Evolutionary conservation across 2,888 invertebrate species (phyloP).

Genomic region (Gryllus longicercus): DNA sequence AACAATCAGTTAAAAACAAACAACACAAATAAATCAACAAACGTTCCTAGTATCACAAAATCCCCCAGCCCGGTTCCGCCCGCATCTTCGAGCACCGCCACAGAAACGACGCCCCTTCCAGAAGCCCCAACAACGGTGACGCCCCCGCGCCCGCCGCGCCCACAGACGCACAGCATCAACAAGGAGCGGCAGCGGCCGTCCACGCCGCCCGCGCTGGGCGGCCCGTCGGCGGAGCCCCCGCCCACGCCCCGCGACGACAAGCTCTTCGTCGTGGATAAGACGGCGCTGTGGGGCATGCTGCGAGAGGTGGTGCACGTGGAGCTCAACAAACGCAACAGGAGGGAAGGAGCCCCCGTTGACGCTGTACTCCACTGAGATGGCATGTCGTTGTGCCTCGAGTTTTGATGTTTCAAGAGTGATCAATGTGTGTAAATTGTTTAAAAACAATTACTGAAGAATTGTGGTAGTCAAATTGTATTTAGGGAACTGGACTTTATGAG

Average conservation of each 20-base stretch:
- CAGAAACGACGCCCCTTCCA: not conserved
- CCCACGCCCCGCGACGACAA: conserved; percentile 38
- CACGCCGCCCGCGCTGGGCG: not conserved
- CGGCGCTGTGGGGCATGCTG: conserved; percentile 59
- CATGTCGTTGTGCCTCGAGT: not conserved
- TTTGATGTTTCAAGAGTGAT: not conserved
- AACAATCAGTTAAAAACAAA: not conserved
- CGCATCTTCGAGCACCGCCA: not conserved
- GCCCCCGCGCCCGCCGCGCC: not conserved
- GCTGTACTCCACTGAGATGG: not conserved
- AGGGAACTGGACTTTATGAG: conserved; percentile 6
- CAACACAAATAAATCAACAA: not conserved
- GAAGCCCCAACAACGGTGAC: not conserved
- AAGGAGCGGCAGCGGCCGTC: not conserved
- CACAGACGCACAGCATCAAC: conserved; percentile 21
- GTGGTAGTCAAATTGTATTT: conserved; percentile 3
- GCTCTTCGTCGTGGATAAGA: conserved; percentile 58
- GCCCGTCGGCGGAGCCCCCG: not conserved
- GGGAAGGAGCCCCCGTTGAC: not conserved
- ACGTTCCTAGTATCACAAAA: not conserved
- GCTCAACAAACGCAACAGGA: conserved; percentile 36
- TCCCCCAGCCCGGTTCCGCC: not conserved
- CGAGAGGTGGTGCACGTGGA: conserved; percentile 53
- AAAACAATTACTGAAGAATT: not conserved
- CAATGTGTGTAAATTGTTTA: not conserved